A percentile compares a stretch with the other conserved stretches of the same genome.
phyloP scores from a whole-genome alignment of 2,797 vertebrate genomes.

The Pseudochirops corinnae region DNA sequence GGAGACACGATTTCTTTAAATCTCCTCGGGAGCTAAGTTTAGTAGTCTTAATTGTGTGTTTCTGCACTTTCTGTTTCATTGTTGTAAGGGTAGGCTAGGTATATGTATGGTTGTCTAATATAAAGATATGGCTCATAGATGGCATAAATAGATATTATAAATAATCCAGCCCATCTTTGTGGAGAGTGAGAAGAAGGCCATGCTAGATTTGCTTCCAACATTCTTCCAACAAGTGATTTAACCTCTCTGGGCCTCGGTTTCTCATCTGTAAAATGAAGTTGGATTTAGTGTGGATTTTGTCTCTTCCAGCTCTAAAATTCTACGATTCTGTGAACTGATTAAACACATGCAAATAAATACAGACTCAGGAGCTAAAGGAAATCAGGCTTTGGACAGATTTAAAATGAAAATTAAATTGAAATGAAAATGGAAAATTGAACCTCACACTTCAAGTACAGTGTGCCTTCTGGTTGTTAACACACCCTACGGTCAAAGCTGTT shows the following conservation, averaged over 20 bases:
- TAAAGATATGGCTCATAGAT: background rate
- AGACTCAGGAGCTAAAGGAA: background rate
- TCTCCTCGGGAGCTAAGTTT: background rate
- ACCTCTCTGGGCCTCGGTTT: background rate
- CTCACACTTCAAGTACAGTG: background rate
- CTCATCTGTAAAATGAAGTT: background rate
- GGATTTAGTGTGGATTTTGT: constrained; percentile 2
- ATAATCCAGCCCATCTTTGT: background rate
- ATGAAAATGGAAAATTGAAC: background rate
- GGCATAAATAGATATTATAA: background rate
- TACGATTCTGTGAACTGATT: constrained; percentile 33
- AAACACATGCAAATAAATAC: constrained; percentile 25
- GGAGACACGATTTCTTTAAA: background rate
- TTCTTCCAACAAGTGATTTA: background rate
- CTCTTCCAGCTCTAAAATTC: constrained; percentile 19
- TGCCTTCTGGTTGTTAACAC: background rate
- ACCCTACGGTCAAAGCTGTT: background rate
- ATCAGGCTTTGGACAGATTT: background rate
- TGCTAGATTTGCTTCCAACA: background rate
- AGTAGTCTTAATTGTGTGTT: background rate
- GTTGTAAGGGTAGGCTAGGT: background rate
- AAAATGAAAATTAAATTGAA: constrained; percentile 19
- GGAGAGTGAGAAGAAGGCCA: background rate
- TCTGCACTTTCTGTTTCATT: background rate
- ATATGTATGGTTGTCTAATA: background rate